Base-by-base conservation (phyloP, 2,888 invertebrate species). In the Drosophila yooni region DNA sequence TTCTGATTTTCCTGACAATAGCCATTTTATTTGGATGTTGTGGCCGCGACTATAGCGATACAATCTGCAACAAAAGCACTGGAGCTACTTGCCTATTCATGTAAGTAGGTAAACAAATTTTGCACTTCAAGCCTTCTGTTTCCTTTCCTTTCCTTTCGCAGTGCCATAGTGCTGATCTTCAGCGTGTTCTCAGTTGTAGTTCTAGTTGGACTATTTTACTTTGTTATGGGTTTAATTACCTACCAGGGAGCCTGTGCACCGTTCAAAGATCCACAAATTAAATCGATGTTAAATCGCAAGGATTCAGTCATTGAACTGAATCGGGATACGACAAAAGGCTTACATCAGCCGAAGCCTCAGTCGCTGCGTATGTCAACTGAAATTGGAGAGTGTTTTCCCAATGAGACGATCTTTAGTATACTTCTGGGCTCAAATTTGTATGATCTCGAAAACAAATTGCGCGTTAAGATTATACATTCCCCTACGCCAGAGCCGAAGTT, bases 121-220 rank as follows among this genome's bases (percentile, higher is more conserved):
- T 18, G 3, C 11, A 29, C 3, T 29, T 29, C 13, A n/a, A 6
- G 3, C 3, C 7, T 29, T 18, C 2, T n/a, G n/a, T 29, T 51
- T 11, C 11, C 1, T 13, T n/a, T n/a, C 0, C 18, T 51, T 29
- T 29, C 10, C 18, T 10, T 48, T 29, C 29, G 6, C 51, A 51
- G 51, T 11, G 51, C 51, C 11, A n/a, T n/a, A 51, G 7, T 51
- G n/a, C 11, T 51, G n/a, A 29, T 51, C 3, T 51, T 51, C 18
- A 51, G 51, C 51, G 51, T 51, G 29, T 51, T 51, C 29, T 51
- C 51, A 51, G 6, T 51, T 29, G 29, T 51, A n/a, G n/a, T 29
- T 51, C 11, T 51, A 11, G 51, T n/a, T 51, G 51, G 51, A 51
- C 11, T 51, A n/a, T 29, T 51, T 29, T 51, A 51, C 29, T 51